Evolutionary conservation across 2,797 vertebrate genomes (phyloP), one percentile per base, ranked within the genome.

Genomic region (Xiphophorus birchmanni): DNA sequence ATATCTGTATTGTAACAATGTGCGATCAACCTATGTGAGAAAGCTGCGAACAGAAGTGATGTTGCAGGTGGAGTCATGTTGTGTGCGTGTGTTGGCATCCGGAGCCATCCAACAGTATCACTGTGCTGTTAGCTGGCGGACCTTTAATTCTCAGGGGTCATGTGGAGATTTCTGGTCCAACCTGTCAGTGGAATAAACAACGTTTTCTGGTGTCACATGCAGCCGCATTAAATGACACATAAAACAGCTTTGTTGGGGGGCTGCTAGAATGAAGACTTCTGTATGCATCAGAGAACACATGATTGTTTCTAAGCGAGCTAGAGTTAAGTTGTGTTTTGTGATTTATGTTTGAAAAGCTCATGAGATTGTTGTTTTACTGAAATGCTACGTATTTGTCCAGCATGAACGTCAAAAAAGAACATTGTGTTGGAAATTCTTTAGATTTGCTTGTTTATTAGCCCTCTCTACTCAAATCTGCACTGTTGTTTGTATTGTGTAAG

Each of bases 101-200:
- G 56, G 15, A 50, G 65, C 48, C 56, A 45, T 12, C 48, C 54
- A 63, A 5, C 12, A 18, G 74, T 50, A 40, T 54, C 75, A 73
- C 32, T 18, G 13, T 52, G 84, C 35, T 75, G 73, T 83, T n/a
- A 72, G 79, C 79, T 44, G 73, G 58, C 2, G 65, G 69, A 74
- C 71, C 69, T 60, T 54, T 44, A 26, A 54, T 78, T 50, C 48
- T 72, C 40, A 65, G 35, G 52, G n/a, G 73, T 84, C 79, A 29
- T 47, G 58, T 77, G 80, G 85, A 90, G 91, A 65, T 80, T 88
- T 92, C 88, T 86, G 75, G 82, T 72, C 65, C 47, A 83, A 84
- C 76, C 87, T 77, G 80, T 83, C 82, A 63, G 23, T 81, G 77
- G 87, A 78, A 79, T 79, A 84, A 90, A 90, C 82, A 84, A 47